Base-by-base conservation (phyloP, 2,888 invertebrate species). In the Drosophila trichaetosa region DNA sequence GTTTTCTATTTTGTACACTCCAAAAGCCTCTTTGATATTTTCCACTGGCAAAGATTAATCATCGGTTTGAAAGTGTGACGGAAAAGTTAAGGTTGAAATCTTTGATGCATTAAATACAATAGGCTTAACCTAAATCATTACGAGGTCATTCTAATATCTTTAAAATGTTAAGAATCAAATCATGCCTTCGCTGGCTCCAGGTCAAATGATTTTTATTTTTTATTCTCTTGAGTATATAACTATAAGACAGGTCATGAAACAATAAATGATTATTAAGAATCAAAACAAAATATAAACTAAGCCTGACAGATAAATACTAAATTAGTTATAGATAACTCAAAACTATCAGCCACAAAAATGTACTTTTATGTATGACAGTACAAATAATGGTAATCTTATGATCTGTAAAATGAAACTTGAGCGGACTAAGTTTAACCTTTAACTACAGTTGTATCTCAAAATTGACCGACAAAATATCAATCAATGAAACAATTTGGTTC, bases 401-500 rank as follows among this genome's bases (percentile, higher is more conserved):
- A 7, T 46, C 7, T 11, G n/a, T n/a, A 11, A 29, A 29, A 10
- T 11, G 2, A 29, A 11, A 51, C 3, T 7, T 29, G n/a, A 29
- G 7, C 29, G 6, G 6, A 11, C n/a, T 18, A 51, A 51, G 6
- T 6, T 18, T 18, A 29, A 51, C 0, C 27, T 5, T 3, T 27
- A 2, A 49, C 33, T 31, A 38, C 16, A 27, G 6, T 33, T 49
- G 29, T 61, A 51, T 27, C 29, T 61, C 6, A 48, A 51, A 34
- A 65, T 33, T 31, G 27, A 13, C 24, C 7, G 21, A 54, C 36
- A 54, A 64, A 76, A 71, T 40, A 51, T 40, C 48, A 77, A 72
- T 66, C 59, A 62, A 66, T 66, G 77, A 76, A 77, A 13, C 13
- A 21, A 42, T 13, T 42, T 21, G 4, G 3, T 42, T 0, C 5